Base-by-base conservation (phyloP, 2,113 vertebrate species). In the Phoenicopterus ruber region DNA sequence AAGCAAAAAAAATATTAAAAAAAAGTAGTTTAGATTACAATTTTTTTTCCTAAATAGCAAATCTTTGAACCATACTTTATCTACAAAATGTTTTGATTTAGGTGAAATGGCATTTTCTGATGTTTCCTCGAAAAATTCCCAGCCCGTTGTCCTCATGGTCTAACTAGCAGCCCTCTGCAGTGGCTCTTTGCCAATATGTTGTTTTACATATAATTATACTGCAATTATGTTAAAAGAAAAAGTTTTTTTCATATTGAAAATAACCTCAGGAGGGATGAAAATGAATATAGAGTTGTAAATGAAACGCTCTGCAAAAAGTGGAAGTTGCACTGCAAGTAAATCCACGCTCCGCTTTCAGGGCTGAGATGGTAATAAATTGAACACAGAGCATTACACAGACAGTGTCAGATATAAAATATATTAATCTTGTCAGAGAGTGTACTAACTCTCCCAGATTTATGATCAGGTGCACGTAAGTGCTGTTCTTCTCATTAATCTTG, bases 401-500 rank as follows among this genome's bases (percentile, higher is more conserved):
- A 94, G 76, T 94, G 91, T 95, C 93, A 92, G 94, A 90, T 90
- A 67, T 88, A 96, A 96, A 87, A 94, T 87, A 88, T 72, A 96
- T 97, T 94, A 93, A 95, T 96, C 93, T 93, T 95, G 96, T 96
- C 93, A 94, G 81, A 71, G 92, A 90, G 84, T 95, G 73, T 96
- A 91, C 92, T 95, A 97, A 93, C 94, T 90, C 86, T 93, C 90
- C 67, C 54, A 97, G 96, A 98, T 97, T 98, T 97, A 97, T 81
- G 89, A 88, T 93, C 88, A 96, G 88, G 95, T 96, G 74, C 91
- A 91, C 34, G 91, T 96, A 96, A 96, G 86, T 91, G 73, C 77
- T 90, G 69, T 95, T 95, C 80, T 88, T 81, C 92, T 96, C 96
- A 97, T 98, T 97, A 97, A 97, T 97, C 96, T 96, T 97, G 96